These are phyloP conservation scores for Piaya cayana DNA, from an alignment of 2,113 vertebrate species.

Conservation along the genomic window DNA sequence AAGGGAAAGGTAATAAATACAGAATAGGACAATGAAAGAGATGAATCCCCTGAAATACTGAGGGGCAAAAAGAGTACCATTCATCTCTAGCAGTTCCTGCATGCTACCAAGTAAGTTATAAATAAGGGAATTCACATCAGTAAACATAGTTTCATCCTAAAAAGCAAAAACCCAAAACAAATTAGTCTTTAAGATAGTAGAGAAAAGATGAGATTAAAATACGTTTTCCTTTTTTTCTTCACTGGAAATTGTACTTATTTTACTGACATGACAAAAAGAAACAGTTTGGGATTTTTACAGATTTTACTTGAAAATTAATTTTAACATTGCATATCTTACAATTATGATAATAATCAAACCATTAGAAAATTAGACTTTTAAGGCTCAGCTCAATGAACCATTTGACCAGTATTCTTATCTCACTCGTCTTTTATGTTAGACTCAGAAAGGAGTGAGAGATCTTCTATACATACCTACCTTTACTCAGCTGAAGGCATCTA, in stretches of 20 bases:
- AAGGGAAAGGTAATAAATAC: neutral
- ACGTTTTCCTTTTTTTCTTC: neutral
- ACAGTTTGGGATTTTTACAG: neutral
- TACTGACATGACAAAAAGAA: neutral
- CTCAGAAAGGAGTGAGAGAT: neutral
- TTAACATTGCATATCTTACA: neutral
- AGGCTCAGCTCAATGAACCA: neutral
- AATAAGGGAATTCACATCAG: neutral
- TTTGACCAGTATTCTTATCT: neutral
- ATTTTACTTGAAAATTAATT: neutral
- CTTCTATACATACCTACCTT: neutral
- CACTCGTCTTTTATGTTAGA: neutral
- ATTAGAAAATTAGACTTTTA: neutral
- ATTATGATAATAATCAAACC: neutral
- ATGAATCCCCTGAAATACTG: neutral
- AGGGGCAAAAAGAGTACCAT: neutral
- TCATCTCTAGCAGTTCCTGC: neutral
- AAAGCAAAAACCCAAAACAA: neutral
- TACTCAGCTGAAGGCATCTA: neutral
- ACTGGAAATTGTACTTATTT: neutral
- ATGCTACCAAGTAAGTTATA: neutral
- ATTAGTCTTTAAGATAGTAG: neutral
- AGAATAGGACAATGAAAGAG: neutral
- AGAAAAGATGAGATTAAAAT: neutral
- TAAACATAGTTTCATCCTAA: neutral